Evolutionary conservation across 2,797 vertebrate genomes (phyloP).

Genomic region (Hypotaenidia okinawae): DNA sequence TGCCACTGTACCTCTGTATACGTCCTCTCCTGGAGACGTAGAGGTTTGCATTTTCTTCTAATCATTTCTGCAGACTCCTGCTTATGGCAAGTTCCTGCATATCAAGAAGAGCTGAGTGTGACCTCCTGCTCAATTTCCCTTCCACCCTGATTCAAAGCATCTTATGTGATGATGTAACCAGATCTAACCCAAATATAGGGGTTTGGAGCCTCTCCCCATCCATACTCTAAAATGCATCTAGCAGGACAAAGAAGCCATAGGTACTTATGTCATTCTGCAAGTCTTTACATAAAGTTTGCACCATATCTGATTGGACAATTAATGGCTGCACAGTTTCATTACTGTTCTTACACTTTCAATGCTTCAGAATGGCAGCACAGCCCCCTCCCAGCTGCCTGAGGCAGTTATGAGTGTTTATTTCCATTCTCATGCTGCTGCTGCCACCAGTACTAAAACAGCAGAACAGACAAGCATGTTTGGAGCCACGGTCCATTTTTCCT

Average conservation of each 20-base stretch:
- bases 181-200: neutral
- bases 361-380: accelerated
- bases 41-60: neutral
- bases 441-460: neutral
- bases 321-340: neutral
- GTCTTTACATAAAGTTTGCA: neutral
- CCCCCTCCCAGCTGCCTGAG: neutral
- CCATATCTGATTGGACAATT: neutral
- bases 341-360: accelerated
- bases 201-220: accelerated
- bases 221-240: accelerated
- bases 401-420: neutral
- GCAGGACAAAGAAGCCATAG: neutral
- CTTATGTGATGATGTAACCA: neutral
- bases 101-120: neutral
- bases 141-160: neutral
- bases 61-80: neutral
- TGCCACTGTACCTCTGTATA: neutral
- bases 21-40: neutral
- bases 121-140: neutral
- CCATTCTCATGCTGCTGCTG: neutral
- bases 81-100: accelerated
- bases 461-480: neutral
- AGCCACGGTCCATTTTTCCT: neutral
- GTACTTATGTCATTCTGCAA: neutral